These are phyloP conservation scores for Rhingia campestris DNA, from an alignment of 2,888 invertebrate species.

Conservation along the genomic window DNA sequence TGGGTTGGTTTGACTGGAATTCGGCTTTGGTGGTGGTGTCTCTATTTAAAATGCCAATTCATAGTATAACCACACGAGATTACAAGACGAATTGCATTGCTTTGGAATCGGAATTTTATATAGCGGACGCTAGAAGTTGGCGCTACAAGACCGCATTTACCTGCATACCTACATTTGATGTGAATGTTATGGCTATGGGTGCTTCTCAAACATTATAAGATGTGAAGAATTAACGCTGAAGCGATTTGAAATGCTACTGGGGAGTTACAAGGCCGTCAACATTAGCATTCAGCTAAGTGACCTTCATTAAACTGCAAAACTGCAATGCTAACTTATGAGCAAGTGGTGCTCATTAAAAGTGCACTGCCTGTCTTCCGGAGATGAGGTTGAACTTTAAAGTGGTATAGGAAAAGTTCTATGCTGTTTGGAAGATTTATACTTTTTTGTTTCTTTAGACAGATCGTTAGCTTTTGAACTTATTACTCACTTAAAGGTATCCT, in stretches of 20 bases:
- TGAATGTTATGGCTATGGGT: neutral
- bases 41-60: constrained; percentile 7
- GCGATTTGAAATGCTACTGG: constrained; percentile 13
- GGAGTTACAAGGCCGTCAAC: constrained; percentile 26
- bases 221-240: constrained; percentile 18
- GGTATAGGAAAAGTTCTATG: neutral
- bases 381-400: neutral
- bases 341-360: constrained; percentile 1
- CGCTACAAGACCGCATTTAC: neutral
- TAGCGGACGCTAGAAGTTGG: too few relatives aligned
- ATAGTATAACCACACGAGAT: neutral
- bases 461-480: too few relatives aligned
- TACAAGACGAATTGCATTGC: neutral
- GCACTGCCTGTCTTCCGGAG: constrained; percentile 14
- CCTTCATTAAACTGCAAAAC: constrained; percentile 11
- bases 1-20: constrained; percentile 58
- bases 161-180: neutral
- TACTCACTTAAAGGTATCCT: too few relatives aligned
- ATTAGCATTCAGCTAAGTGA: neutral
- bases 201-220: neutral
- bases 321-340: constrained; percentile 6
- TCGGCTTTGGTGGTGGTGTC: constrained; percentile 2
- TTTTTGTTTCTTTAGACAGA: too few relatives aligned
- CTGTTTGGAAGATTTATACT: too few relatives aligned
- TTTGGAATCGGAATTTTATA: too few relatives aligned